A percentile compares a stretch with the other conserved stretches of the same genome.
These are phyloP conservation scores for Pocillopora meandrina DNA, from an alignment of 92 coral and sea anemone genomes.

Conservation along the genomic window DNA sequence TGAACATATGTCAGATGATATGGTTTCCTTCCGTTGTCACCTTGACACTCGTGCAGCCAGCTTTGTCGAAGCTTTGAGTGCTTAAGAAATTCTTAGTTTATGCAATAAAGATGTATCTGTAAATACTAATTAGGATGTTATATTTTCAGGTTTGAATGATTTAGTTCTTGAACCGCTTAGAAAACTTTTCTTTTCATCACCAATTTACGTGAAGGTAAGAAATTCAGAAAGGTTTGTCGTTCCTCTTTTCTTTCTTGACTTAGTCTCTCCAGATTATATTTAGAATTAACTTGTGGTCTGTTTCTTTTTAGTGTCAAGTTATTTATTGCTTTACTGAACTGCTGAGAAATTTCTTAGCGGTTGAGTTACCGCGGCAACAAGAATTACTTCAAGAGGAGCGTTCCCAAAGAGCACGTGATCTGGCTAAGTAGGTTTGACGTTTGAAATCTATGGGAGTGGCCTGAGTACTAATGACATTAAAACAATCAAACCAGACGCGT, in stretches of 20 bases:
- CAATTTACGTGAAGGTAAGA: conserved; percentile 85
- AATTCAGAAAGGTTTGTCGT: neutral
- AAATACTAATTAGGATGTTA: neutral
- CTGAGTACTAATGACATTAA: too few species aligned
- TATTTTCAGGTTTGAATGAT: conserved; percentile 77
- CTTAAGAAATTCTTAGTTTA: too few species aligned
- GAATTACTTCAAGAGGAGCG: conserved; percentile 49
- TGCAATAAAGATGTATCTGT: too few species aligned
- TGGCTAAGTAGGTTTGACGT: neutral
- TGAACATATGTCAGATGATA: too few species aligned
- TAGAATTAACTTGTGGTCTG: neutral
- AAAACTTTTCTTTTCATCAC: conserved; percentile 80
- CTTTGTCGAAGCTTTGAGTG: neutral
- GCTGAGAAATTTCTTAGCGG: conserved; percentile 71
- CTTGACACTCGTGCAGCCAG: too few species aligned
- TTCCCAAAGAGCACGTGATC: conserved; percentile 19
- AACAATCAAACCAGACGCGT: too few species aligned
- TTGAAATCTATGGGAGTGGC: neutral
- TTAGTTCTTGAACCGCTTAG: conserved; percentile 92
- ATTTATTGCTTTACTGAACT: conserved; percentile 88
- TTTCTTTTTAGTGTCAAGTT: conserved; percentile 78
- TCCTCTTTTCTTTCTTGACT: neutral
- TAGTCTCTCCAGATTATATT: neutral
- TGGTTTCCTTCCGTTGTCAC: neutral
- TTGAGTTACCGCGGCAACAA: conserved; percentile 79